These are phyloP conservation scores for Chlorops oryzae DNA, from an alignment of 1,140 invertebrate genomes.

Conservation along the genomic window DNA sequence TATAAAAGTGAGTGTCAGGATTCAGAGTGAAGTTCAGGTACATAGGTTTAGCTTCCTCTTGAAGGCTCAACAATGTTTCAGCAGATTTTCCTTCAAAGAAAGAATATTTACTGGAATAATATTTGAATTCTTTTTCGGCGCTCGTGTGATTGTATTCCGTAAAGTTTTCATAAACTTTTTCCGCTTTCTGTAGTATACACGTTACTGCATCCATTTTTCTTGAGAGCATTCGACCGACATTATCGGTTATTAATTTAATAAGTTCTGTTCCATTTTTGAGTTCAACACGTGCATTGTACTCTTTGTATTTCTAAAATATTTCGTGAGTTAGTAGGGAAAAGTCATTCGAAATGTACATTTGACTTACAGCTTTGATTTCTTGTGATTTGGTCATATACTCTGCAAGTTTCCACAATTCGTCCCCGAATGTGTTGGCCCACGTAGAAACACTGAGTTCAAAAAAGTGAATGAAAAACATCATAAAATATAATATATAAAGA, in stretches of 20 bases:
- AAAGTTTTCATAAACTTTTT: constrained; percentile 57
- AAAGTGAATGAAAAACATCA: constrained; percentile 3
- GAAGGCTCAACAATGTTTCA: constrained; percentile 17
- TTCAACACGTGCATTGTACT: constrained; percentile 65
- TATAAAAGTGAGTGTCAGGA: constrained; percentile 75
- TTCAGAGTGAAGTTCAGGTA: constrained; percentile 56
- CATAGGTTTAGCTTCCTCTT: constrained; percentile 19
- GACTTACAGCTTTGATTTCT: constrained; percentile 54
- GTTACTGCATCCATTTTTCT: constrained; percentile 77
- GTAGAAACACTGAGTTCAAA: constrained; percentile 50
- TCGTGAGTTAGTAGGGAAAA: not conserved
- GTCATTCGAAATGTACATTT: constrained; percentile 1
- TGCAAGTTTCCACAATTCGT: constrained; percentile 57
- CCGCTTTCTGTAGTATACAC: constrained; percentile 66
- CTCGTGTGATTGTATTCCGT: constrained; percentile 49
- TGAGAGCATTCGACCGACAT: constrained; percentile 69
- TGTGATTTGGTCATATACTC: constrained; percentile 55
- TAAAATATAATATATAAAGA: too few relatives aligned
- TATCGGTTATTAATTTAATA: constrained; percentile 65
- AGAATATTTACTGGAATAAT: constrained; percentile 69
- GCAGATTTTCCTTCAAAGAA: constrained; percentile 30
- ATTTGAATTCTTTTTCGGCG: constrained; percentile 50
- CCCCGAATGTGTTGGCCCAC: constrained; percentile 57
- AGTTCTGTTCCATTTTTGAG: constrained; percentile 68
- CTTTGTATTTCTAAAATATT: constrained; percentile 60